phyloP scores from a whole-genome alignment of 2,113 vertebrate genomes.

The Stigmatopora argus region DNA sequence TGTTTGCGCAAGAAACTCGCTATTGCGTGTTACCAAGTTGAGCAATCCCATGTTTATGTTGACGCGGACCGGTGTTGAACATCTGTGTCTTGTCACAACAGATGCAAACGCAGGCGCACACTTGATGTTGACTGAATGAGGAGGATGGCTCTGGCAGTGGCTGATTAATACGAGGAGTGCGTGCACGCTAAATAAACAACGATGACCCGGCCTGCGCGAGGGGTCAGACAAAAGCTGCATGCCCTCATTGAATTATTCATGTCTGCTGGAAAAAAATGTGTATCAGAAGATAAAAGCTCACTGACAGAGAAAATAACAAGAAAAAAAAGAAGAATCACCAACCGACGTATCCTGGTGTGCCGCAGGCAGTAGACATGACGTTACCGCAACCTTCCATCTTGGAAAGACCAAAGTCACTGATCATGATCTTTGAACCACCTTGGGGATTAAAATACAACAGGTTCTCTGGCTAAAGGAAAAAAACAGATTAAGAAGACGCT shows the following conservation, averaged over 20 bases:
- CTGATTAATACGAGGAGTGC: slow-evolving; percentile 12
- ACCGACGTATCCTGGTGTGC: slow-evolving; percentile 65
- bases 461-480: slow-evolving; percentile 52
- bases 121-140: background rate
- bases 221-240: slow-evolving; percentile 22
- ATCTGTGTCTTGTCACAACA: slow-evolving; percentile 21
- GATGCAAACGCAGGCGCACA: background rate
- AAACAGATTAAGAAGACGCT: background rate
- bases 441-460: slow-evolving; percentile 63
- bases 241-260: slow-evolving; percentile 14
- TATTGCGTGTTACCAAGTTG: slow-evolving; percentile 10
- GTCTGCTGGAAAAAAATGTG: background rate
- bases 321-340: slow-evolving; percentile 1
- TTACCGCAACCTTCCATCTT: slow-evolving; percentile 65
- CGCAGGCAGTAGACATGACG: slow-evolving; percentile 65
- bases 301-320: background rate
- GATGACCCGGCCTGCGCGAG: slow-evolving; percentile 15
- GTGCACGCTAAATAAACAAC: background rate
- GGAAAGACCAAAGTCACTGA: slow-evolving; percentile 65
- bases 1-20: slow-evolving; percentile 16
- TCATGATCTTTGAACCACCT: slow-evolving; percentile 65
- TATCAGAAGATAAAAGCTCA: background rate
- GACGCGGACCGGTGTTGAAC: slow-evolving; percentile 4
- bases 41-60: slow-evolving; percentile 11
- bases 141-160: background rate